phyloP scores from a whole-genome alignment of 2,113 vertebrate genomes.

The Atractosteus spatula region DNA sequence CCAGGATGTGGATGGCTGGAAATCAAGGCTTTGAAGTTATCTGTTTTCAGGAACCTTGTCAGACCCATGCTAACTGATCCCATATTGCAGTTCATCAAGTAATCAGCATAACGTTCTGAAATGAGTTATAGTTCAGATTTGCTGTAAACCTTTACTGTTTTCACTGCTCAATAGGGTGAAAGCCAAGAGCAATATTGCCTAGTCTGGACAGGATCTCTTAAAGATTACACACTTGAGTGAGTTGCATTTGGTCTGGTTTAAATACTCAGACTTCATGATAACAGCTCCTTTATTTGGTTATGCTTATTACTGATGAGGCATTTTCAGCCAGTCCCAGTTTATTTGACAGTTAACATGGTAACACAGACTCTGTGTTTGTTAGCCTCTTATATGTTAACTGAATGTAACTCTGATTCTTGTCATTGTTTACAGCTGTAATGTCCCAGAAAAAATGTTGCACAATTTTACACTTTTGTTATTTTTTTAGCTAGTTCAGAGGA shows the following conservation, averaged over 20 bases:
- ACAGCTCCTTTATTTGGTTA: constrained; percentile 64
- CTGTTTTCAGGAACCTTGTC: constrained; percentile 28
- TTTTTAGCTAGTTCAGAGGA: no score
- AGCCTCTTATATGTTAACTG: no score
- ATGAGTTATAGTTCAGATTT: constrained; percentile 30
- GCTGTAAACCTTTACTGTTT: constrained; percentile 14
- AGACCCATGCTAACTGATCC: constrained; percentile 39
- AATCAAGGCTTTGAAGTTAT: constrained; percentile 34
- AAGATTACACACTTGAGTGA: constrained; percentile 57
- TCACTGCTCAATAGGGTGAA: constrained; percentile 48
- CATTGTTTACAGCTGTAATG: no score
- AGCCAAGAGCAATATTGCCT: constrained; percentile 59
- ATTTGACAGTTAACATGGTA: no score
- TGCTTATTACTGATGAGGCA: background rate
- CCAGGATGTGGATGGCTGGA: constrained; percentile 13
- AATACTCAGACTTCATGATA: constrained; percentile 44
- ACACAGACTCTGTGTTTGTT: no score
- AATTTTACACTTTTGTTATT: no score
- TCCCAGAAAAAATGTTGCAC: no score
- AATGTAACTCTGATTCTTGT: no score
- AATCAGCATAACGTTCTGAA: background rate
- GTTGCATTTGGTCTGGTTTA: constrained; percentile 43
- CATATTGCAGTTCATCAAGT: constrained; percentile 21
- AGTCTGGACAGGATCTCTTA: constrained; percentile 73
- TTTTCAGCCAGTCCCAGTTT: constrained; percentile 46